phyloP scores from a whole-genome alignment of 2,888 invertebrate species.

The Hermaeophaga mercurialis region DNA sequence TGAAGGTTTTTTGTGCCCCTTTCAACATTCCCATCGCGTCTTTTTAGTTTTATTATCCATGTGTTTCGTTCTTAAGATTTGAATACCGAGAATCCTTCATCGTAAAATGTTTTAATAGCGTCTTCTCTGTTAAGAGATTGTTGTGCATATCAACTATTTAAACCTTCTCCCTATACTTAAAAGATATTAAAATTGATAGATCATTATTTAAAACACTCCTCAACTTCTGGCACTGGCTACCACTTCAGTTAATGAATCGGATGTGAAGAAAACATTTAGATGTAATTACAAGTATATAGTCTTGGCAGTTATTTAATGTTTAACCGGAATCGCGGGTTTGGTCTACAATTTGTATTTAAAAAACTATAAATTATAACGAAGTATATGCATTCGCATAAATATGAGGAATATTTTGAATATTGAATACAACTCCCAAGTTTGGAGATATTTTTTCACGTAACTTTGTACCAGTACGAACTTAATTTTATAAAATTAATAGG shows the following conservation, averaged over 20 bases:
- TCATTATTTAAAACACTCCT: conserved; percentile 4
- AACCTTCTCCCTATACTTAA: background rate
- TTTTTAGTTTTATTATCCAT: too few relatives aligned
- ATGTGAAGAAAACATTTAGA: conserved; percentile 5
- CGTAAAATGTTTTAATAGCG: background rate
- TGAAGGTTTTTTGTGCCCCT: too few relatives aligned
- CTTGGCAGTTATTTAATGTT: conserved; percentile 4
- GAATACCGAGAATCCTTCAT: background rate
- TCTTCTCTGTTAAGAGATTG: conserved; percentile 2
- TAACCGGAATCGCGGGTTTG: too few relatives aligned
- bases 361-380: too few relatives aligned
- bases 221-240: conserved; percentile 11
- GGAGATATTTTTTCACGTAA: too few relatives aligned
- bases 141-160: conserved; percentile 2
- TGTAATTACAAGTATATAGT: conserved; percentile 5
- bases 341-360: too few relatives aligned
- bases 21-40: too few relatives aligned
- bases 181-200: conserved; percentile 7
- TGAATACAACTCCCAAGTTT: too few relatives aligned
- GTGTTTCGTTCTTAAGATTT: background rate
- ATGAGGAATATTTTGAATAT: too few relatives aligned
- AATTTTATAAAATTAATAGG: too few relatives aligned
- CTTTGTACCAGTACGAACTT: too few relatives aligned
- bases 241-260: conserved; percentile 11
- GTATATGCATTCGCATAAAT: too few relatives aligned